Percentiles rank a stretch among this genome's conserved stretches.
phyloP scores from a whole-genome alignment of 1,140 invertebrate genomes.

The Gerris buenoi region DNA sequence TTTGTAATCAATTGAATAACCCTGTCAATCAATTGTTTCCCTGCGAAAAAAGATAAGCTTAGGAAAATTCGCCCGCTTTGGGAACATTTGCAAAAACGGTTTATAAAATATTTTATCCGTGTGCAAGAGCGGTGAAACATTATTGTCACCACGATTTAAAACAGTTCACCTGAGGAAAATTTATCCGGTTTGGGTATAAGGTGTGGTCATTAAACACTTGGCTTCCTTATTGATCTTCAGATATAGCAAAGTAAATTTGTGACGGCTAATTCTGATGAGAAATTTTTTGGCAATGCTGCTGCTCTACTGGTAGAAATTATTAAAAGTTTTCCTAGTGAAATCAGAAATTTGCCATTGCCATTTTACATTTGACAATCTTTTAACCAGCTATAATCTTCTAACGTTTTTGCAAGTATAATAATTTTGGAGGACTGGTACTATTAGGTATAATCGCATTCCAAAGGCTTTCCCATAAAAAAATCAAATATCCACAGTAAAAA shows the following conservation, averaged over 20 bases:
- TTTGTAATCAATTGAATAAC: too few relatives aligned
- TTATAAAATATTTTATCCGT: too few relatives aligned
- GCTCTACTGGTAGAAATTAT: constrained; percentile 21
- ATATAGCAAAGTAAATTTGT: constrained; percentile 25
- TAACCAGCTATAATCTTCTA: constrained; percentile 21
- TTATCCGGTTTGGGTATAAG: constrained; percentile 22
- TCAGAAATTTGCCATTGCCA: constrained; percentile 11
- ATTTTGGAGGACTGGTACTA: constrained; percentile 20
- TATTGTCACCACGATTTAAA: too few relatives aligned
- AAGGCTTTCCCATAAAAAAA: constrained; percentile 14
- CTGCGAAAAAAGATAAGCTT: too few relatives aligned
- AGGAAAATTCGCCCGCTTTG: too few relatives aligned
- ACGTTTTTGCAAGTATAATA: constrained; percentile 15
- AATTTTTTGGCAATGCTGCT: constrained; percentile 21
- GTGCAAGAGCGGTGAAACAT: too few relatives aligned
- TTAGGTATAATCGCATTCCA: constrained; percentile 20
- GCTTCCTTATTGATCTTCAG: constrained; percentile 23
- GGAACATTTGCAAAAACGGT: too few relatives aligned
- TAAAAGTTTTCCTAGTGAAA: constrained; percentile 15
- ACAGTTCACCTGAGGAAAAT: constrained; percentile 23
- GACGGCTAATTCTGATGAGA: constrained; percentile 10
- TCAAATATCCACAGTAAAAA: constrained; percentile 16
- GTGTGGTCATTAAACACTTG: constrained; percentile 19
- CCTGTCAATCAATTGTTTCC: too few relatives aligned
- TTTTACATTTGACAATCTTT: constrained; percentile 25